Percentiles rank a stretch among this genome's conserved stretches.
Conservation (phyloP, 2,888 invertebrate genomes). For the Scaptomyza tumidula region DNA sequence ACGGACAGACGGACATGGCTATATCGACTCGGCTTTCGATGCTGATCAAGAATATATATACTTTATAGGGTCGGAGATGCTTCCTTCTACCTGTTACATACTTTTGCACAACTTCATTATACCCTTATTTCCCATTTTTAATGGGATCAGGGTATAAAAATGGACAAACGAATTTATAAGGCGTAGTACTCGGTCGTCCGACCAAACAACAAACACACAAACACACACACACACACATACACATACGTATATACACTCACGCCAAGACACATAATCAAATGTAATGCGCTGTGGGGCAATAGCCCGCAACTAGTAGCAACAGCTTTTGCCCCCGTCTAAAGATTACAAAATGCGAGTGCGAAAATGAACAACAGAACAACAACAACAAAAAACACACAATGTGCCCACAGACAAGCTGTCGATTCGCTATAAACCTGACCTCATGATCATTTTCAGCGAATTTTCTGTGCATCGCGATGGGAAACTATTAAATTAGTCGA, state of each 20-base stretch:
- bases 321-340: slow-evolving; percentile 51
- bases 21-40: too few relatives aligned
- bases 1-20: too few relatives aligned
- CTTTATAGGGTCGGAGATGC: too few relatives aligned
- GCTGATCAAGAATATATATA: too few relatives aligned
- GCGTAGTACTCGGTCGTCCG: slow-evolving; percentile 57
- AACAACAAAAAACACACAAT: slow-evolving; percentile 11
- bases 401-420: slow-evolving; percentile 26
- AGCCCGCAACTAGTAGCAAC: slow-evolving; percentile 68
- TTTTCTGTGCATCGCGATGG: slow-evolving; percentile 6
- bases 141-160: too few relatives aligned
- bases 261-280: slow-evolving; percentile 69
- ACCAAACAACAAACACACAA: background rate
- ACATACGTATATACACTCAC: slow-evolving; percentile 27
- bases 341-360: slow-evolving; percentile 51
- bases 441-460: slow-evolving; percentile 19
- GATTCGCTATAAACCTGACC: slow-evolving; percentile 33
- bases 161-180: slow-evolving; percentile 61
- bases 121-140: too few relatives aligned
- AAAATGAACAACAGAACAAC: slow-evolving; percentile 5
- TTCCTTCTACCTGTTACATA: too few relatives aligned
- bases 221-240: slow-evolving; percentile 17
- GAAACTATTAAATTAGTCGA: slow-evolving; percentile 16
- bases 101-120: too few relatives aligned
- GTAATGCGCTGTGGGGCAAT: slow-evolving; percentile 76